Evolutionary conservation across 2,888 invertebrate species (phyloP), one percentile per base, ranked within the genome.

Genomic region (Antheraea yamamai): DNA sequence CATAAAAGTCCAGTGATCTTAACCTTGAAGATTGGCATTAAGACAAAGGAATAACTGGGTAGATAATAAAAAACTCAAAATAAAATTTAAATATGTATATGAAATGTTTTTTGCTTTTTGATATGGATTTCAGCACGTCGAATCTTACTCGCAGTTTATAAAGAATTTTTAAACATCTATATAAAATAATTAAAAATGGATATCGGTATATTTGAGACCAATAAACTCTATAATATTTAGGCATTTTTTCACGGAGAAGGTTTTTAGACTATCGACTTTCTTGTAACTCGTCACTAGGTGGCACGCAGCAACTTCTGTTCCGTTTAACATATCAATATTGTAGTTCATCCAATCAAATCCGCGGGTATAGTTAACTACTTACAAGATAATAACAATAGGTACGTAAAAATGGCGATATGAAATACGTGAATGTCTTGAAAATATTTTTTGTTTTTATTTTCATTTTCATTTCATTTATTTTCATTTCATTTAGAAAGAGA

Each of bases 1-100:
- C 75, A 39, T 23, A 72, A 73, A 58, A 76, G 66, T 74, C 76
- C 75, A 75, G 73, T 75, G 74, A 74, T 75, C n/a, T 70, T 47
- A 70, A 73, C 74, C 72, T 76, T 76, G 73, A 58, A 18, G 51
- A 71, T 73, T 75, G 10, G 64, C 26, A 66, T 30, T 26, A 66
- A 73, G 71, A 75, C 68, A 76, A 78, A 55, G 68, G 66, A 66
- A 18, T 20, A 64, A 12, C 72, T 74, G 47, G 23, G 68, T 70
- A 51, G 18, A 64, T 64, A 74, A 55, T 23, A 16, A 35, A 74
- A 70, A 39, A 20, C n/a, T 70, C 39, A 30, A 55, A 70, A 74
- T 26, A 55, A 30, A 47, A 30, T 73, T 30, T 30, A 30, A 73
- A 16, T 16, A 66, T 47, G 66, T 20, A 72, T 51, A 51, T 66